Evolutionary conservation across 2,888 invertebrate genomes (phyloP).

Genomic region (Pantelozetes paolii): DNA sequence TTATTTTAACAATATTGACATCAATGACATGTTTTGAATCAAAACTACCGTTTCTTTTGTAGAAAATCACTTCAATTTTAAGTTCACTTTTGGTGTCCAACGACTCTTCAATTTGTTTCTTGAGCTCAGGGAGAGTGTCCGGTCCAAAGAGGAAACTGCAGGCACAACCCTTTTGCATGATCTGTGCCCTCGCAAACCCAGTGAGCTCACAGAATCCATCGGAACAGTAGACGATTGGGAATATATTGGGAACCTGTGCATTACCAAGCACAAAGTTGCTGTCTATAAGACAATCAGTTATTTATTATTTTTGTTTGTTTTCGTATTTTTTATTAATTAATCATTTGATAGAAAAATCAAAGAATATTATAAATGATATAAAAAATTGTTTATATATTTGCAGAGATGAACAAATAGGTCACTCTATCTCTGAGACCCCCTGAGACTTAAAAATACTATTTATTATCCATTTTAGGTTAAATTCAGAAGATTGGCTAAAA

Average conservation of each 20-base stretch:
- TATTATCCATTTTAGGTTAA: too few relatives aligned
- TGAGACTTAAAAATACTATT: too few relatives aligned
- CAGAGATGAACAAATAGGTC: too few relatives aligned
- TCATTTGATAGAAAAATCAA: too few relatives aligned
- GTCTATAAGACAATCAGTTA: slow-evolving; percentile 60
- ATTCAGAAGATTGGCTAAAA: too few relatives aligned
- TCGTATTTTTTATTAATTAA: too few relatives aligned
- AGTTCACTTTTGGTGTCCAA: slow-evolving; percentile 84
- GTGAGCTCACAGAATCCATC: slow-evolving; percentile 95
- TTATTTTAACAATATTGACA: not conserved
- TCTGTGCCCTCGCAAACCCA: slow-evolving; percentile 85
- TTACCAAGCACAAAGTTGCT: slow-evolving; percentile 94
- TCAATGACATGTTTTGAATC: slow-evolving; percentile 51
- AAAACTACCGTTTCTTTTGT: slow-evolving; percentile 80
- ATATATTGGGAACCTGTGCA: slow-evolving; percentile 77
- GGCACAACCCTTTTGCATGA: slow-evolving; percentile 94
- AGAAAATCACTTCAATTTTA: slow-evolving; percentile 88
- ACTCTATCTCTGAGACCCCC: too few relatives aligned
- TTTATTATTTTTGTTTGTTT: not conserved
- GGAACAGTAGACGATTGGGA: slow-evolving; percentile 93
- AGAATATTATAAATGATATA: too few relatives aligned
- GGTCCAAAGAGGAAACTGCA: slow-evolving; percentile 90
- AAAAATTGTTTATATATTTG: too few relatives aligned
- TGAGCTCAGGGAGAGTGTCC: slow-evolving; percentile 82
- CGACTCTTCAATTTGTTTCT: slow-evolving; percentile 79